A percentile compares a stretch with the other conserved stretches of the same genome.
Conservation (phyloP, 2,797 vertebrate species). For the Sphaeramia orbicularis region DNA sequence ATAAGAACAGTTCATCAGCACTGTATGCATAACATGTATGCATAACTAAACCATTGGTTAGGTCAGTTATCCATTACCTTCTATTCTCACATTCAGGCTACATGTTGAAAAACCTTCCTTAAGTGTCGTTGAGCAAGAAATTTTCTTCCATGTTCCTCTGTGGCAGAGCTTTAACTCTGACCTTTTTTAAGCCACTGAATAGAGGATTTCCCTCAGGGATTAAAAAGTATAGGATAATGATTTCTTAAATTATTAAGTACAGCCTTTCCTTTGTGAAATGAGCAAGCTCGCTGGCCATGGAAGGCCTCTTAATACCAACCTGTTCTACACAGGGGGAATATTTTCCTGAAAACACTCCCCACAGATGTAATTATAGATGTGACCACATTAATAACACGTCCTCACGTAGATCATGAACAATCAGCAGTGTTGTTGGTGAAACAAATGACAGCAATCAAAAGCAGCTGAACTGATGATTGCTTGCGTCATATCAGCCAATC, state of each 20-base stretch:
- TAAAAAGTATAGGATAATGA: slow-evolving; percentile 43
- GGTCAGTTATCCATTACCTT: background rate
- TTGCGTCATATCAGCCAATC: slow-evolving; percentile 21
- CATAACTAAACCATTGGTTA: background rate
- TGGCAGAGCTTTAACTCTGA: slow-evolving; percentile 25
- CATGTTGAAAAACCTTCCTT: background rate
- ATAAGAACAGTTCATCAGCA: background rate
- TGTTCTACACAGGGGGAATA: no score
- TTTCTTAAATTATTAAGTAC: slow-evolving; percentile 51
- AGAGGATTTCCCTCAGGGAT: slow-evolving; percentile 45
- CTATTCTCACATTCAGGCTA: background rate
- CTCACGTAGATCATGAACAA: slow-evolving; percentile 5
- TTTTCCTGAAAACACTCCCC: background rate
- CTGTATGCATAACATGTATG: background rate
- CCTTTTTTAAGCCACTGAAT: slow-evolving; percentile 34
- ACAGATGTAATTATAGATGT: background rate
- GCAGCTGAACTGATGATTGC: slow-evolving; percentile 4
- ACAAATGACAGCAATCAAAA: slow-evolving; percentile 16
- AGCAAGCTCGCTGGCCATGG: no score
- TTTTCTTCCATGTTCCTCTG: slow-evolving; percentile 15
- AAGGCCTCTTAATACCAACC: no score
- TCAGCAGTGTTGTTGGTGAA: slow-evolving; percentile 20
- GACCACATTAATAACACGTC: background rate
- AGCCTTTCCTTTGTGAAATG: background rate
- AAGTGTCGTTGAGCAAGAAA: background rate